Base-by-base conservation (phyloP, 2,113 vertebrate species). In the Phycodurus eques region DNA sequence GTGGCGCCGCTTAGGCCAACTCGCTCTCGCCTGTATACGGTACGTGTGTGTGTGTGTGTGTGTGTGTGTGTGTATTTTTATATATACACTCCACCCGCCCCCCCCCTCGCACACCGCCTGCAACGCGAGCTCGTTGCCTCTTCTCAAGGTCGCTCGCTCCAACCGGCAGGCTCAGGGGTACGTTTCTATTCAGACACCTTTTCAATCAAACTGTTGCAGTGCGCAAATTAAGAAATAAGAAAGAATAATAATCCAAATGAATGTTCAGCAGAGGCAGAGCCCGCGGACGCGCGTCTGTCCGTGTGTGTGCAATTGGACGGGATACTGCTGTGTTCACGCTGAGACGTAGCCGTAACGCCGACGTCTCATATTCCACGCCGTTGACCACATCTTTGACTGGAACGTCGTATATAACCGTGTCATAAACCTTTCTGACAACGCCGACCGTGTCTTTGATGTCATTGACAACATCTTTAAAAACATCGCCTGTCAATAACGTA, bases 61-160 rank as follows among this genome's bases (percentile, higher is more conserved):
- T 19, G 74, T 67, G 70, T 68, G 78, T 75, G 80, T 68, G 76
- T 69, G 63, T 51, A 19, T 3, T 27, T 67, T 62, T 56, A 77
- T 42, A 71, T 76, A 59, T 84, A 39, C 35, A 39, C 35, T 6
- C 35, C 35, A 60, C 9, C 7, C 51, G 51, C 2, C 7, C 8
- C 20, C 20, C 53, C 53, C 20, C 4, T 10, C 9, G 53, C 53
- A n/a, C 20, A 3, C 19, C 3, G 51, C 51, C 49, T 51, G 49
- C 49, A 8, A 51, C 49, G 4, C 49, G 17, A 42, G 71, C 82
- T 79, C 61, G 63, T 82, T 79, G 80, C 67, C 80, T 80, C 63
- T 80, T 44, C 70, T 85, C 83, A 87, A 90, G 88, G 88, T 90
- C 78, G 56, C 67, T 47, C 78, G 56, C 67, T 47, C 51, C 54